A percentile compares a stretch with the other conserved stretches of the same genome.
Evolutionary conservation across 2,797 vertebrate genomes (phyloP).

Genomic region (Amazona finschi): DNA sequence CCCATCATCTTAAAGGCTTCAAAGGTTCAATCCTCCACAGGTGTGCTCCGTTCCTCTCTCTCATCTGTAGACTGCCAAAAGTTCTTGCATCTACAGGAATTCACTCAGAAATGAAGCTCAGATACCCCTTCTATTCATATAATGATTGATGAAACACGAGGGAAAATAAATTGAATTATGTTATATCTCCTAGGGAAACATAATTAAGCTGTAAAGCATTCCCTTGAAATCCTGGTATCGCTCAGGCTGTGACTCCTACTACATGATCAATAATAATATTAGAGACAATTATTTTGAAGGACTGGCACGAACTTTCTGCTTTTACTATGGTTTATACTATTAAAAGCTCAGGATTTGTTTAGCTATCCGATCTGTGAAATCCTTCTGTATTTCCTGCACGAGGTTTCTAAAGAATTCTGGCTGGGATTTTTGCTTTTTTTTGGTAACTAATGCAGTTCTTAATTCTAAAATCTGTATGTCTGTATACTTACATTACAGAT

Average conservation of each 20-base stretch:
- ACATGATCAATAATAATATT: slow-evolving; percentile 79
- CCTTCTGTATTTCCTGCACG: neutral
- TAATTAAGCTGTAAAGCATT: slow-evolving; percentile 78
- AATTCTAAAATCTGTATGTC: neutral
- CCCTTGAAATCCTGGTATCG: slow-evolving; percentile 71
- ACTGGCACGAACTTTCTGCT: slow-evolving; percentile 60
- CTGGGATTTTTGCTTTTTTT: neutral
- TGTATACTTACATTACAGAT: neutral
- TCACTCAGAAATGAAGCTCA: slow-evolving; percentile 61
- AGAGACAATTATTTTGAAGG: slow-evolving; percentile 77
- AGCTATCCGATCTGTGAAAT: neutral
- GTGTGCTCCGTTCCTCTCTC: neutral
- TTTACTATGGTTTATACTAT: slow-evolving; percentile 52
- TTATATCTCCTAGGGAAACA: slow-evolving; percentile 77
- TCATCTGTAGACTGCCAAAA: neutral
- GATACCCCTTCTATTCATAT: slow-evolving; percentile 64
- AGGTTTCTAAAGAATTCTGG: neutral
- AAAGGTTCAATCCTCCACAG: neutral
- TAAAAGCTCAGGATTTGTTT: slow-evolving; percentile 26
- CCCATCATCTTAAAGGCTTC: neutral
- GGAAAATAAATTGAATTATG: slow-evolving; percentile 79
- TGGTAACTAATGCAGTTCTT: neutral
- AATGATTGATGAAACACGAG: slow-evolving; percentile 75
- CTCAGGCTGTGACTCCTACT: slow-evolving; percentile 70
- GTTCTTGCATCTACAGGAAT: slow-evolving; percentile 54